A percentile compares a stretch with the other conserved stretches of the same genome.
These are phyloP conservation scores for Amiota communis DNA, from an alignment of 2,888 invertebrate genomes.

Conservation along the genomic window DNA sequence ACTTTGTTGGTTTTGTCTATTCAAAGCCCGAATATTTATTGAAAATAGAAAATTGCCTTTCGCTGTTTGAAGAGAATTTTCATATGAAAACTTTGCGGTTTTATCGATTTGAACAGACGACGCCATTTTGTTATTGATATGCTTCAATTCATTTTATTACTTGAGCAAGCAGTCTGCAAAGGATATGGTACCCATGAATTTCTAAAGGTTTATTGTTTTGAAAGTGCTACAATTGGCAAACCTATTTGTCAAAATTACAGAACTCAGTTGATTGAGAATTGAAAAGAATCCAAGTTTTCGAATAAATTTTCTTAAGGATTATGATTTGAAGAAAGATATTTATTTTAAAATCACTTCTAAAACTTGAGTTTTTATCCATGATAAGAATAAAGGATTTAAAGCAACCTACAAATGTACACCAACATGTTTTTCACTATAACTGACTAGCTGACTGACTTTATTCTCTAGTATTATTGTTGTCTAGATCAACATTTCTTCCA, in stretches of 20 bases:
- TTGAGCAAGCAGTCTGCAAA: neutral
- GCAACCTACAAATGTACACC: too few relatives aligned
- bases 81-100: conserved; percentile 13
- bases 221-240: too few relatives aligned
- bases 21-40: neutral
- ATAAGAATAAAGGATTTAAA: neutral
- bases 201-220: too few relatives aligned
- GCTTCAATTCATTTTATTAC: conserved; percentile 1
- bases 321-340: too few relatives aligned
- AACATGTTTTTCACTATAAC: too few relatives aligned
- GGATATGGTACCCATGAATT: neutral
- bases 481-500: neutral
- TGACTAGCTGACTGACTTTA: too few relatives aligned
- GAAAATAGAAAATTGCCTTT: conserved; percentile 11
- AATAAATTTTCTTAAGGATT: too few relatives aligned
- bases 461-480: neutral
- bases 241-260: too few relatives aligned
- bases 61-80: neutral
- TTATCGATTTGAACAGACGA: neutral
- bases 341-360: too few relatives aligned
- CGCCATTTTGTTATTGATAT: conserved; percentile 24
- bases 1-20: too few relatives aligned
- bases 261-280: neutral
- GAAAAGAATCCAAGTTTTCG: neutral
- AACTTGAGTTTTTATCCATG: too few relatives aligned